Evolutionary conservation across 2,113 vertebrate genomes (phyloP).

Genomic region (Emydura subglobosa): DNA sequence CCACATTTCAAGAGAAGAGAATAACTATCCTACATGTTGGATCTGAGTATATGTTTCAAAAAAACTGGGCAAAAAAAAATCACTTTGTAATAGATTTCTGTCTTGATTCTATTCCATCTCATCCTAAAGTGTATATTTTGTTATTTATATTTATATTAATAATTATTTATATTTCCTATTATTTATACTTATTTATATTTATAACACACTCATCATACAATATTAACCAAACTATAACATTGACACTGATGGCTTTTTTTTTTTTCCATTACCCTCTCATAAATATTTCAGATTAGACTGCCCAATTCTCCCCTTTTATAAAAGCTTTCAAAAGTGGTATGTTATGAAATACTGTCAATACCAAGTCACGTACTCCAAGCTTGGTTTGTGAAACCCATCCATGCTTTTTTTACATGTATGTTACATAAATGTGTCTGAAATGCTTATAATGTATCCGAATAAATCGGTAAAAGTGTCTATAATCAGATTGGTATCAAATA

Average conservation of each 20-base stretch:
- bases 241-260: slow-evolving; percentile 37
- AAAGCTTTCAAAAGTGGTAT: background rate
- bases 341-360: slow-evolving; percentile 57
- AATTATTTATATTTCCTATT: slow-evolving; percentile 76
- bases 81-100: slow-evolving; percentile 29
- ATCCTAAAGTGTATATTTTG: slow-evolving; percentile 22
- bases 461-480: rapidly evolving
- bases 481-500: background rate
- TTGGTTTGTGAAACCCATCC: background rate
- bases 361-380: slow-evolving; percentile 20
- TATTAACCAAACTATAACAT: slow-evolving; percentile 73
- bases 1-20: background rate
- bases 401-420: background rate
- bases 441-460: background rate
- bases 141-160: slow-evolving; percentile 66
- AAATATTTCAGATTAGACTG: slow-evolving; percentile 72
- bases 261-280: slow-evolving; percentile 73
- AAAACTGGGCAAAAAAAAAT: slow-evolving; percentile 31
- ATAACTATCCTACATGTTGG: background rate
- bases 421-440: background rate
- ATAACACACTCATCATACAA: slow-evolving; percentile 75
- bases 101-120: slow-evolving; percentile 33
- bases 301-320: slow-evolving; percentile 60
- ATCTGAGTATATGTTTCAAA: slow-evolving; percentile 31
- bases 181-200: slow-evolving; percentile 79